Evolutionary conservation across 2,888 invertebrate species (phyloP), one percentile per base, ranked within the genome.

Genomic region (Stenolophus ochropezus): DNA sequence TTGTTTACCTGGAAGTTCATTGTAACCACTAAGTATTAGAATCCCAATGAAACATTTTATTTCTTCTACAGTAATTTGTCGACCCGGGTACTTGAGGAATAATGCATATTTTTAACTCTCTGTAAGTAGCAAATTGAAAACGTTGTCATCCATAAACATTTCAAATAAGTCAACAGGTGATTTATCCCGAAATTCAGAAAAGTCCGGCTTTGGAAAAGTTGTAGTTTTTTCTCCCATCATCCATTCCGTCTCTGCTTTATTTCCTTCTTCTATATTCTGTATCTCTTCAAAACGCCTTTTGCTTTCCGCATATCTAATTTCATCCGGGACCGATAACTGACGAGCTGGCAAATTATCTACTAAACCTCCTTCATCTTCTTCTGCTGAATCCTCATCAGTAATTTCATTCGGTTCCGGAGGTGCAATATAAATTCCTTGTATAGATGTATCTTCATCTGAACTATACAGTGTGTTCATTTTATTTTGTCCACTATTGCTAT

Each of bases 21-120:
- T 83, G 79, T 85, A 86, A 11, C 85, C 86, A 81, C 82, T 84
- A 6, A 84, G 16, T 76, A 85, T 76, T 6, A 84, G 81, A 53
- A 84, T 83, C 42, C 53, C 82, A 11, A 83, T 53, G 53, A 83
- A 82, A 69, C 74, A 58, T 53, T 53, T 53, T 4, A 53, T 53
- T 53, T 53, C 53, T 53, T 53, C 53, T n/a, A 6, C 53, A 53
- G 8, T 58, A 18, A 58, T 58, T 58, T 58, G 14, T 58, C 6
- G 58, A 58, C 16, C 58, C 20, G 58, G 11, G 20, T 18, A 58
- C 4, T 58, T 58, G 58, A 58, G 58, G 20, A 58, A 58, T n/a
- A 53, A 53, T 53, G 53, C 53, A 53, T 53, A 53, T 53, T 53
- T 53, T n/a, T 53, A 14, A 53, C 53, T 53, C n/a, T 53, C 53